Conservation (phyloP, 1,140 invertebrate genomes). For the Asobara japonica region DNA sequence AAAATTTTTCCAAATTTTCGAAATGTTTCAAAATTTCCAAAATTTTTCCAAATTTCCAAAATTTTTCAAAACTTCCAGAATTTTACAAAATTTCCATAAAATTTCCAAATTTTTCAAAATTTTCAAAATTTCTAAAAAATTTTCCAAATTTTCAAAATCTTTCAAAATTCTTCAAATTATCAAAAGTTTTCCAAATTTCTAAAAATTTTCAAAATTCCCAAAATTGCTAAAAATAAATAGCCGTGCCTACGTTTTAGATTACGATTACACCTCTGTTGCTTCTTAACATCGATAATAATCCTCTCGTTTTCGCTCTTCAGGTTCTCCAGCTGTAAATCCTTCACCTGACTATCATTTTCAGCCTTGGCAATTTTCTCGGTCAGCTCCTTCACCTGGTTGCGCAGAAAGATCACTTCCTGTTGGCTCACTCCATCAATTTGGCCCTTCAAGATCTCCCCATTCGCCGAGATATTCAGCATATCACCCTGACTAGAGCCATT, state of each 20-base stretch:
- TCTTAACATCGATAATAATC: slow-evolving; percentile 46
- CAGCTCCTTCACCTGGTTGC: slow-evolving; percentile 40
- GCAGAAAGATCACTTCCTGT: slow-evolving; percentile 34
- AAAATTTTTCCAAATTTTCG: too few relatives aligned
- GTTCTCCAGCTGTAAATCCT: slow-evolving; percentile 42
- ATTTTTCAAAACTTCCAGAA: too few relatives aligned
- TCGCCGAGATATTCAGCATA: slow-evolving; percentile 44
- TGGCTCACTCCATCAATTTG: slow-evolving; percentile 15
- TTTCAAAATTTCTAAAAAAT: too few relatives aligned
- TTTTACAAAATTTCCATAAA: too few relatives aligned
- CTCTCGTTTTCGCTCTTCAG: slow-evolving; percentile 42
- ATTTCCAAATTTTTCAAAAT: too few relatives aligned
- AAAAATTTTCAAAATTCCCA: too few relatives aligned
- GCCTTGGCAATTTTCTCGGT: slow-evolving; percentile 36
- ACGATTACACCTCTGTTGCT: slow-evolving; percentile 44
- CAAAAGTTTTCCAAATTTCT: too few relatives aligned
- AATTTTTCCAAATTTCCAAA: too few relatives aligned
- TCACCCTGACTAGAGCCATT: slow-evolving; percentile 33
- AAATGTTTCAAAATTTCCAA: too few relatives aligned
- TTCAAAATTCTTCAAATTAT: too few relatives aligned
- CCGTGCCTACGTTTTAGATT: slow-evolving; percentile 50
- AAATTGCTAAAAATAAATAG: neutral
- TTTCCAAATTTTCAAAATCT: too few relatives aligned
- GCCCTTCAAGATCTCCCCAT: slow-evolving; percentile 27
- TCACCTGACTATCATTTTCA: slow-evolving; percentile 39